Evolutionary conservation across 2,113 vertebrate genomes (phyloP).

Genomic region (Aspidoscelis tigris): DNA sequence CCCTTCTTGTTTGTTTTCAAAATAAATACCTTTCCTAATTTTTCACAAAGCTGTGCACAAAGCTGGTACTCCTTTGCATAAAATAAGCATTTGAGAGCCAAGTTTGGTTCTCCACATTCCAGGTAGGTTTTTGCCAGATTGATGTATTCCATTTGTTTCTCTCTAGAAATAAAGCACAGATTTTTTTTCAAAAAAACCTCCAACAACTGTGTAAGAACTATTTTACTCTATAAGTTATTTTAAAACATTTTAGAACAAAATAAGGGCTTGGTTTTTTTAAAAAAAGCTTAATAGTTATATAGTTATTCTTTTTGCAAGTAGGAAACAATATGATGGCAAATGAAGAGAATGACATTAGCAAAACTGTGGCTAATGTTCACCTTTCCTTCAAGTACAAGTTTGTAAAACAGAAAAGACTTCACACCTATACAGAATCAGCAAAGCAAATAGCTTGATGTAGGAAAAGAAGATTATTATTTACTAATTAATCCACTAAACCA

Average conservation of each 20-base stretch:
- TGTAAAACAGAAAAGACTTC: too few relatives aligned
- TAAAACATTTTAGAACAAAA: neutral
- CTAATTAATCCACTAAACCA: too few relatives aligned
- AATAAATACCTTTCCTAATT: constrained; percentile 77
- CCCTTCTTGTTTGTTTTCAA: neutral
- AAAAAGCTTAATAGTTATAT: neutral
- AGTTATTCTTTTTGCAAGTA: neutral
- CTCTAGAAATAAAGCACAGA: constrained; percentile 63
- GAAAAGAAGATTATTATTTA: too few relatives aligned
- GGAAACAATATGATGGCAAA: too few relatives aligned
- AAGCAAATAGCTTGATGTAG: too few relatives aligned
- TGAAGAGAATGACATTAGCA: too few relatives aligned
- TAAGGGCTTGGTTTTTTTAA: neutral
- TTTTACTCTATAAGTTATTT: neutral
- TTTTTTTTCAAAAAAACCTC: neutral
- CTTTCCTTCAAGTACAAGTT: too few relatives aligned
- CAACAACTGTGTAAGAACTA: neutral
- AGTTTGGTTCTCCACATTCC: constrained; percentile 78
- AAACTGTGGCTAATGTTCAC: too few relatives aligned
- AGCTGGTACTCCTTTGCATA: constrained; percentile 80
- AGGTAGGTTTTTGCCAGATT: constrained; percentile 81
- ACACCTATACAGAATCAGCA: too few relatives aligned
- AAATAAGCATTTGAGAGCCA: constrained; percentile 81
- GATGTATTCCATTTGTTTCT: constrained; percentile 81
- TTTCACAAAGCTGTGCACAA: constrained; percentile 79